Evolutionary conservation across 2,797 vertebrate genomes (phyloP).

Genomic region (Acanthiza pusilla): DNA sequence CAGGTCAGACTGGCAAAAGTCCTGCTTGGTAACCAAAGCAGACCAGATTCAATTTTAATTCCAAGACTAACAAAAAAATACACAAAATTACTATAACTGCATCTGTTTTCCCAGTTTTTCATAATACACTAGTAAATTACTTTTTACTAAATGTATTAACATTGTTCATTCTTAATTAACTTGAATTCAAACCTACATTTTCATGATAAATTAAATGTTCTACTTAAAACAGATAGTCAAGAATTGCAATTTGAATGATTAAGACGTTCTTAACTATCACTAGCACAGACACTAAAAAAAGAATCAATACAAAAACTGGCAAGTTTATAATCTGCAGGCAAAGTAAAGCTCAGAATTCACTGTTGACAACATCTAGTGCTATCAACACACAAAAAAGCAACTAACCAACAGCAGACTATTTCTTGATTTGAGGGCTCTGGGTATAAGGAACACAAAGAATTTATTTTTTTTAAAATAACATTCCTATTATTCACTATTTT

Average conservation of each 20-base stretch:
- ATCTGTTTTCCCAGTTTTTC: background rate
- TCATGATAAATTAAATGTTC: background rate
- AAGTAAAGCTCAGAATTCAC: background rate
- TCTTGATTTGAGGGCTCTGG: background rate
- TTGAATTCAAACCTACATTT: background rate
- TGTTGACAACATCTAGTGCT: background rate
- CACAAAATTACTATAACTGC: background rate
- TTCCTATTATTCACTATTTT: background rate
- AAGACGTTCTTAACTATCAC: background rate
- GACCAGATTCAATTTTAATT: constrained; percentile 20
- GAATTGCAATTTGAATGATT: background rate
- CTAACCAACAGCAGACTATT: background rate
- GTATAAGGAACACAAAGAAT: background rate
- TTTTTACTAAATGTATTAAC: background rate
- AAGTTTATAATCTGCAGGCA: background rate
- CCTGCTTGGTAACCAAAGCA: constrained; percentile 12
- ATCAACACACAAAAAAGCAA: background rate
- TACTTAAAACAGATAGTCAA: background rate
- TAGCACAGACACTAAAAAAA: background rate
- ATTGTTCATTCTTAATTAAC: background rate
- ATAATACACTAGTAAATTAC: background rate
- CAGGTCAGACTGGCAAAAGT: constrained; percentile 35
- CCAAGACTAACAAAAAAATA: constrained; percentile 1
- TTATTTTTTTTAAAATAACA: background rate
- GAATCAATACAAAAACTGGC: background rate